Evolutionary conservation across 1,140 invertebrate genomes (phyloP).

Genomic region (Diorhabda elongata): DNA sequence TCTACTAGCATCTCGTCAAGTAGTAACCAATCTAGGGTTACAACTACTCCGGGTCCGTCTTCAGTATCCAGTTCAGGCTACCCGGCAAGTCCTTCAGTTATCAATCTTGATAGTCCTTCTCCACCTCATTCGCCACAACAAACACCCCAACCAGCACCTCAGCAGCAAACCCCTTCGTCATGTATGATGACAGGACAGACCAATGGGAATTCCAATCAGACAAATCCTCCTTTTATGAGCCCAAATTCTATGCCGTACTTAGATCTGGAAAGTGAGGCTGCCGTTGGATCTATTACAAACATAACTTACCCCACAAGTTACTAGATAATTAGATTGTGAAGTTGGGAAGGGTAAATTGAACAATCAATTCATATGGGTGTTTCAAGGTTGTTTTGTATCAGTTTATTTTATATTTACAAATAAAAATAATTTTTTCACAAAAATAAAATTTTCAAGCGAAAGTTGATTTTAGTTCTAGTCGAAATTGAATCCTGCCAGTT

Average conservation of each 20-base stretch:
- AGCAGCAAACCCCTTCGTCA: slow-evolving; percentile 16
- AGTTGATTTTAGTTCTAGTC: no score
- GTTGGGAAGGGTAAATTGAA: no score
- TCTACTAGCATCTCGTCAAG: slow-evolving; percentile 32
- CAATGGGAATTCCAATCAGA: slow-evolving; percentile 20
- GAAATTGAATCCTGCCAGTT: no score
- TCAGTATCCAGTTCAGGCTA: slow-evolving; percentile 56
- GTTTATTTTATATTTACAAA: no score
- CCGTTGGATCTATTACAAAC: slow-evolving; percentile 10
- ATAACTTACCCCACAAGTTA: slow-evolving; percentile 9
- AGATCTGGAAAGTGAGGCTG: slow-evolving; percentile 35
- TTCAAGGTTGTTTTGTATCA: no score
- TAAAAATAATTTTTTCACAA: no score
- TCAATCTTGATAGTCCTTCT: slow-evolving; percentile 57
- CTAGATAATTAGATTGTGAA: not conserved
- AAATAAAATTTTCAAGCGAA: no score
- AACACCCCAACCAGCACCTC: slow-evolving; percentile 6
- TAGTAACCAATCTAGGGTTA: slow-evolving; percentile 44
- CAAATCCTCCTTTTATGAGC: slow-evolving; percentile 13
- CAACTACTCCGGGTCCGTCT: slow-evolving; percentile 46
- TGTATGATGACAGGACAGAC: slow-evolving; percentile 30
- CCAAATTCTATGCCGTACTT: slow-evolving; percentile 33
- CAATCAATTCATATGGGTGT: no score
- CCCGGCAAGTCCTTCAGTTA: slow-evolving; percentile 50
- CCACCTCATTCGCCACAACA: slow-evolving; percentile 47